Evolutionary conservation across 2,113 vertebrate genomes (phyloP).

Genomic region (Neolamprologus fasciatus): DNA sequence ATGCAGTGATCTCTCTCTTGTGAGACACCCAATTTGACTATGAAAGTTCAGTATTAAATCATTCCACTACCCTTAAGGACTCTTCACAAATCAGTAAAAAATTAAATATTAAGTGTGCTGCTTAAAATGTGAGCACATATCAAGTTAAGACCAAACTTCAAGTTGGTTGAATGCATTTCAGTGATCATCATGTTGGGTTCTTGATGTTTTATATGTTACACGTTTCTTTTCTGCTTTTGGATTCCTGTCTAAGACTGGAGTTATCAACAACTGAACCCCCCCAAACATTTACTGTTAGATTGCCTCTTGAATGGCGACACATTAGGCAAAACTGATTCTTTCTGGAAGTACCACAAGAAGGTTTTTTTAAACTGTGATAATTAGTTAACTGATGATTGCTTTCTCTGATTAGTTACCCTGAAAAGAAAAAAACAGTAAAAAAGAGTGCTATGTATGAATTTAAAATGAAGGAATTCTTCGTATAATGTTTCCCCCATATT

Average conservation of each 20-base stretch:
- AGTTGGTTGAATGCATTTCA: not conserved
- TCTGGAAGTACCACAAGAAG: accelerated
- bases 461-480: not conserved
- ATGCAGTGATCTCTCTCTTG: not conserved
- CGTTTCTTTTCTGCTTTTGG: not conserved
- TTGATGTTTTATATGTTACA: not conserved
- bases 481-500: not conserved
- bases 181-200: not conserved
- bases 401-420: not conserved
- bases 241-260: not conserved
- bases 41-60: not conserved
- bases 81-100: not conserved
- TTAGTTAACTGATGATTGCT: not conserved
- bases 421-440: not conserved
- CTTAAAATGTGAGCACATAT: not conserved
- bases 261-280: not conserved
- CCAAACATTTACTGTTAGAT: not conserved
- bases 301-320: accelerated
- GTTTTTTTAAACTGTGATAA: not conserved
- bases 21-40: not conserved
- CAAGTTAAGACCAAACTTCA: not conserved
- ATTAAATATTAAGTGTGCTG: not conserved
- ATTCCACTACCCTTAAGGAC: not conserved
- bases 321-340: not conserved
- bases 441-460: not conserved